A percentile compares a stretch with the other conserved stretches of the same genome.
These are phyloP conservation scores for Perca fluviatilis DNA, from an alignment of 2,113 vertebrate species.

Conservation along the genomic window DNA sequence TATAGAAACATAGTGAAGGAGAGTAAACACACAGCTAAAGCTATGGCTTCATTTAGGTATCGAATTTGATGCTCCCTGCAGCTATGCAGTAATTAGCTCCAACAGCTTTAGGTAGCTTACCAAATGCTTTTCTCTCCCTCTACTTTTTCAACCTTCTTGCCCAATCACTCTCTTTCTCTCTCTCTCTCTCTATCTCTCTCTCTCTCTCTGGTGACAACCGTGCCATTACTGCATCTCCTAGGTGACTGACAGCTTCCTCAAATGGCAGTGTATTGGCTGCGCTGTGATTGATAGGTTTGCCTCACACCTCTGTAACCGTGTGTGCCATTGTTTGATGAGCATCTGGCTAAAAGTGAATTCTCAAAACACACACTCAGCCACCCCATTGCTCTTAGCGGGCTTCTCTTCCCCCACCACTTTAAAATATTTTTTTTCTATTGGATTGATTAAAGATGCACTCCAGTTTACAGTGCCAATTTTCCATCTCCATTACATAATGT, in stretches of 20 bases:
- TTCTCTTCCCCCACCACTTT: conserved; percentile 31
- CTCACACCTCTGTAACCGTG: conserved; percentile 54
- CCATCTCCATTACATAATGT: conserved; percentile 35
- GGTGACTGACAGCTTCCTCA: conserved; percentile 72
- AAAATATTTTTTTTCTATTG: conserved; percentile 36
- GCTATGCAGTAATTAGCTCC: neutral
- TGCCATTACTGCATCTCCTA: conserved; percentile 40
- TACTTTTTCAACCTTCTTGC: neutral
- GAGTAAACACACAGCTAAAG: neutral
- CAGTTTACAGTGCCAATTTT: conserved; percentile 19
- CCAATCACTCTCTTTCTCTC: neutral
- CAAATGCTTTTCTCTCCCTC: conserved; percentile 20
- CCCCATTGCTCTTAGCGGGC: conserved; percentile 43
- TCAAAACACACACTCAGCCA: conserved; percentile 48
- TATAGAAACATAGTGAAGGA: neutral
- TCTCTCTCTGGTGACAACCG: conserved; percentile 46
- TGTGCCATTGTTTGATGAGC: conserved; percentile 68
- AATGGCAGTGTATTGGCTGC: conserved; percentile 61
- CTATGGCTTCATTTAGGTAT: neutral
- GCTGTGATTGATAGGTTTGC: conserved; percentile 60
- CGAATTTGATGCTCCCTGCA: neutral
- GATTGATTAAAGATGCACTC: conserved; percentile 46
- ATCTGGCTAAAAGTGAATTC: conserved; percentile 68
- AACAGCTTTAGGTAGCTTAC: neutral
- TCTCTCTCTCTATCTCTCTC: neutral